Percentiles rank a stretch among this genome's conserved stretches.
Evolutionary conservation across 2,888 invertebrate genomes (phyloP).

Genomic region (Argyresthia albistria): DNA sequence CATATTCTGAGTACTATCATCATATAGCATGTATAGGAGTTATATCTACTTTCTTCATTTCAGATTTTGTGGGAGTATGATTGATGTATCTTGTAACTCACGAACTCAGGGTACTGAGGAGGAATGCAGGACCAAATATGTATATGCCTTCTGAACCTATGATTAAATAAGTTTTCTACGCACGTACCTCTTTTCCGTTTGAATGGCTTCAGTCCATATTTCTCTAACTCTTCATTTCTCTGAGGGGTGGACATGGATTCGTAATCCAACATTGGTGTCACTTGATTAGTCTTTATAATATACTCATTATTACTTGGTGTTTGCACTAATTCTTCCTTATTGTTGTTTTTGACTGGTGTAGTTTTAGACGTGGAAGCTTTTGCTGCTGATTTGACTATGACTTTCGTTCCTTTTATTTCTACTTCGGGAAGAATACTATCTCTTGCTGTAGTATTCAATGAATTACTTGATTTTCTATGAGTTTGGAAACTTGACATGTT

Average conservation of each 20-base stretch:
- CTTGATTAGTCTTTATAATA: slow-evolving; percentile 65
- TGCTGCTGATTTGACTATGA: slow-evolving; percentile 13
- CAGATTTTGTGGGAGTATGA: no score
- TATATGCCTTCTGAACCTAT: no score
- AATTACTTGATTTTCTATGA: slow-evolving; percentile 11
- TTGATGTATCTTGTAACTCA: no score
- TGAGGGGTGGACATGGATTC: slow-evolving; percentile 70
- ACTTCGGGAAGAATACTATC: slow-evolving; percentile 25
- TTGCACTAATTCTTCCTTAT: slow-evolving; percentile 13
- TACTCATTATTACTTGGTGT: slow-evolving; percentile 56
- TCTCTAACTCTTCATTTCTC: slow-evolving; percentile 70
- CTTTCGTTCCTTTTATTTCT: slow-evolving; percentile 16
- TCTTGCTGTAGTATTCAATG: background rate
- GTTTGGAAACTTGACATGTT: background rate
- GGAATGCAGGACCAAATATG: no score
- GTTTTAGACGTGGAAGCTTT: slow-evolving; percentile 1
- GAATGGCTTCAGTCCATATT: slow-evolving; percentile 77
- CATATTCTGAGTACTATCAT: no score
- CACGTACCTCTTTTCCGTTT: slow-evolving; percentile 71
- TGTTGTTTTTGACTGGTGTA: slow-evolving; percentile 1
- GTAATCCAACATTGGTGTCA: slow-evolving; percentile 74
- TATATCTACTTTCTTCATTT: no score
- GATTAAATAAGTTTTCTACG: no score
- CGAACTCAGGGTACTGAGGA: no score
- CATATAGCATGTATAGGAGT: no score